A percentile compares a stretch with the other conserved stretches of the same genome.
Evolutionary conservation across 1,140 invertebrate species (phyloP).

Genomic region (Galendromus occidentalis): DNA sequence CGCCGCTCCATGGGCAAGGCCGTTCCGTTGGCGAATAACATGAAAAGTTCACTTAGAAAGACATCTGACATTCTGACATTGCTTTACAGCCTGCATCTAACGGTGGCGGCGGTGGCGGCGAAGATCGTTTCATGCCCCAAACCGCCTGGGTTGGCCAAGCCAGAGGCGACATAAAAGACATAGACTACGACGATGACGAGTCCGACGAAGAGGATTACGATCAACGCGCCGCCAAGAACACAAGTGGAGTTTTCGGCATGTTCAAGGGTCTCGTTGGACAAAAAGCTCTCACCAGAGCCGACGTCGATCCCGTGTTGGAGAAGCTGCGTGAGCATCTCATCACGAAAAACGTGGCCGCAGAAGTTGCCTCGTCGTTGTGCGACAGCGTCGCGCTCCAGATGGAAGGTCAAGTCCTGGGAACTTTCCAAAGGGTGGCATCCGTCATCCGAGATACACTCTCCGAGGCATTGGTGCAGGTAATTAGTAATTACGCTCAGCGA

Average conservation of each 20-base stretch:
- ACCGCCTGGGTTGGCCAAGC: slow-evolving; percentile 25
- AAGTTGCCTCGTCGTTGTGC: slow-evolving; percentile 83
- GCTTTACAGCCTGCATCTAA: neutral
- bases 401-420: slow-evolving; percentile 42
- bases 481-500: neutral
- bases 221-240: slow-evolving; percentile 13
- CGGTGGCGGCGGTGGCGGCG: neutral
- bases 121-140: slow-evolving; percentile 14
- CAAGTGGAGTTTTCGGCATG: slow-evolving; percentile 29
- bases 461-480: slow-evolving; percentile 25
- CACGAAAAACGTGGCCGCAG: slow-evolving; percentile 87
- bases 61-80: neutral
- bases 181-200: slow-evolving; percentile 27
- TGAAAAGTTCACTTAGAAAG: neutral
- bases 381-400: slow-evolving; percentile 79
- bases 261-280: slow-evolving; percentile 58
- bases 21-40: too few relatives aligned
- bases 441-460: slow-evolving; percentile 26
- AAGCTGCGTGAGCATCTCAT: slow-evolving; percentile 94
- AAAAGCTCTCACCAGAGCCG: slow-evolving; percentile 36
- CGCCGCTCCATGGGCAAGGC: too few relatives aligned
- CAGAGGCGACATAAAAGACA: slow-evolving; percentile 27
- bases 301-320: slow-evolving; percentile 67
- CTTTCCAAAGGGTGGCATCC: slow-evolving; percentile 22
- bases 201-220: slow-evolving; percentile 23